Evolutionary conservation across 1,140 invertebrate species (phyloP), one percentile per base, ranked within the genome.

Genomic region (Drosophila bipectinata): DNA sequence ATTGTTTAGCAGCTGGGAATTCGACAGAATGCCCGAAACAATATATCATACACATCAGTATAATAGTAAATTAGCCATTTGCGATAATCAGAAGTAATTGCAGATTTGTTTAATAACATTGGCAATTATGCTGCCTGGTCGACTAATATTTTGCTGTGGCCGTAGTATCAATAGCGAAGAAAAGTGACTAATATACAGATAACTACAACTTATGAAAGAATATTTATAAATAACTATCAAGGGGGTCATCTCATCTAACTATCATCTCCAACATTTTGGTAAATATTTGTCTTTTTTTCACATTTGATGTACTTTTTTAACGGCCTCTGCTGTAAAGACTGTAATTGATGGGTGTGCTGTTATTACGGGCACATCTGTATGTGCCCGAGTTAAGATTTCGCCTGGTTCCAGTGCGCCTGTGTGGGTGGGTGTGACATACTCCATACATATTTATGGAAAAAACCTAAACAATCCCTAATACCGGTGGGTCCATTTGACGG

Each of bases 121-220:
- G 12, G 14, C n/a, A 56, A 67, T 69, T 39, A 68, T 37, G 37
- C 2, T 45, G 32, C 2, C 3, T 6, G 9, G 1, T 45, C 45
- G 34, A 45, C 72, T 56, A 85, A 85, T 54, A 66, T 84, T 84
- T 85, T 81, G 28, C 7, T 14, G 5, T 52, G 66, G 56, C 59
- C 77, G 77, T 84, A 60, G 61, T 47, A 28, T 56, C 37, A 48
- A 52, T 81, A 18, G 18, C 18, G 1, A 18, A 18, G 18, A 18
- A 18, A 18, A 18, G 18, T 18, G 15, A 15, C 15, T 15, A 15
- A 15, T 15, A 9, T 34, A 6, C 28, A 7, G 7, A 34, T 34
- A 21, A 21, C 21, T 21, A 21, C 3, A 21, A 21, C 21, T 21
- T 21, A 21, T 21, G 21, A 21, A 21, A 3, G 21, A 21, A 21